These are phyloP conservation scores for Remorina albescens DNA, from an alignment of 2,797 vertebrate species.

Conservation along the genomic window DNA sequence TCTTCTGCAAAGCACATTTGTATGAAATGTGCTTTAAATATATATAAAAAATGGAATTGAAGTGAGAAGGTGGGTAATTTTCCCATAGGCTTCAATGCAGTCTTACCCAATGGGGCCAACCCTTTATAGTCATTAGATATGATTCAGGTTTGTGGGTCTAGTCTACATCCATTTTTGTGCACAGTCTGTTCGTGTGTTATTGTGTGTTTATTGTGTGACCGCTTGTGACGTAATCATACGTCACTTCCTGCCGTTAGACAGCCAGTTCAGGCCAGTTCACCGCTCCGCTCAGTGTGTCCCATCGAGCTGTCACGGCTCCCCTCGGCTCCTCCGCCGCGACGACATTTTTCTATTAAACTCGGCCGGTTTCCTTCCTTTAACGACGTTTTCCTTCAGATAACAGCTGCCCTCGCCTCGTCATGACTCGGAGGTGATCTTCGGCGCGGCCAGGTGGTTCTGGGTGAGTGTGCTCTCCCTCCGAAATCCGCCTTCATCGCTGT, in stretches of 20 bases:
- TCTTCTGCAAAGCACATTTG: too few relatives aligned
- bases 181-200: too few relatives aligned
- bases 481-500: conserved; percentile 54
- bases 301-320: conserved; percentile 76
- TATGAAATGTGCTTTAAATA: too few relatives aligned
- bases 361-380: conserved; percentile 18
- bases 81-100: too few relatives aligned
- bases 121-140: too few relatives aligned
- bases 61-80: too few relatives aligned
- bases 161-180: too few relatives aligned
- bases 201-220: too few relatives aligned
- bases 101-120: too few relatives aligned
- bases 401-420: conserved; percentile 63
- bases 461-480: conserved; percentile 68
- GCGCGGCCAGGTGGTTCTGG: conserved; percentile 86
- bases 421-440: conserved; percentile 88
- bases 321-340: conserved; percentile 35
- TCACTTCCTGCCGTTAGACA: conserved; percentile 78
- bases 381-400: conserved; percentile 75
- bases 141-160: too few relatives aligned
- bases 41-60: too few relatives aligned
- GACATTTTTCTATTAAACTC: conserved; percentile 43
- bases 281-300: conserved; percentile 62
- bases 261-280: conserved; percentile 83
- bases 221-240: conserved; percentile 59